Evolutionary conservation across 2,888 invertebrate species (phyloP), one percentile per base, ranked within the genome.

Genomic region (Phragmatobia fuliginosa): DNA sequence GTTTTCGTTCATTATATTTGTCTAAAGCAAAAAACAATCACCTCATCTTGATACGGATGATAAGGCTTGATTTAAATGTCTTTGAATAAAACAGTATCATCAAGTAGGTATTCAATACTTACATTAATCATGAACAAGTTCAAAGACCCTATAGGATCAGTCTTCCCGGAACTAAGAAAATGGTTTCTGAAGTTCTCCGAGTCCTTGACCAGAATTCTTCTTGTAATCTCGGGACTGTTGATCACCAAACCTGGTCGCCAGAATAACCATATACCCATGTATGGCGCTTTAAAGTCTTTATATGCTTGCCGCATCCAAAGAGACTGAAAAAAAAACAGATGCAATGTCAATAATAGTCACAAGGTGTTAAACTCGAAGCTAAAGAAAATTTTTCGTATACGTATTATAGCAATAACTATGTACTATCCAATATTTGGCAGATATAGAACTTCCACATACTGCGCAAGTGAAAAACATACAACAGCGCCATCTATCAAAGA

Each of bases 211-310:
- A 93, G 84, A 2, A 93, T 77, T 7, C 83, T 82, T 6, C 85
- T 83, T 0, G 88, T 89, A 25, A 93, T 79, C 32, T 90, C 88
- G 0, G 91, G 89, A 1, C 78, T 85, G 76, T 89, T 90, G 68
- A 93, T 74, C 16, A 93, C 77, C 52, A 93, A 83, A 0, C 86
- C 90, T 21, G 91, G 92, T 21, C 87, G 78, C 91, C 92, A 91
- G 76, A 93, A 88, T 66, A 87, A 59, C 92, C 92, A 93, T 28
- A 91, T 88, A 0, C 93, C 93, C 0, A 89, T 75, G 75, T 91
- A 91, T 0, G 92, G 90, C 0, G 79, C 33, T 0, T 80, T 73
- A 76, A 84, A 88, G 2, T 80, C 72, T 0, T 79, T 67, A 79
- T 91, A 90, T 1, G 89, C 21, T 33, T 80, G 67, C 0, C 85